Evolutionary conservation across 92 coral and sea anemone species (phyloP).

Genomic region (Epizoanthus ramosus): DNA sequence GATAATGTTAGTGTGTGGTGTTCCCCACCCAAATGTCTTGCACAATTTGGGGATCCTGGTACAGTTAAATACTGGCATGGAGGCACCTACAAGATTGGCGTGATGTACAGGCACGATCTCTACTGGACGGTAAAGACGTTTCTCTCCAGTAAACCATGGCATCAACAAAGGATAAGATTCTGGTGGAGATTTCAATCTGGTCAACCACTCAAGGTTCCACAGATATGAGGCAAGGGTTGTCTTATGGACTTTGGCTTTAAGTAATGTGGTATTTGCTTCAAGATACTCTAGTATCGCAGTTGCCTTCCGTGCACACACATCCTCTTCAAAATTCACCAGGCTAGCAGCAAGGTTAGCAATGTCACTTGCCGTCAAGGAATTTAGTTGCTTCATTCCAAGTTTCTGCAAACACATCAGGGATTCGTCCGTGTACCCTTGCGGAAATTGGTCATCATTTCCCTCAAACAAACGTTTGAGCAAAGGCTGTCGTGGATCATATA

Average conservation of each 20-base stretch:
- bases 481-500: conserved; percentile 18
- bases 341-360: conserved; percentile 44
- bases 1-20: conserved; percentile 48
- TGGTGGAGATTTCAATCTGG: conserved; percentile 51
- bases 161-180: conserved; percentile 61
- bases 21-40: conserved; percentile 62
- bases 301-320: conserved; percentile 51
- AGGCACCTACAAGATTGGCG: conserved; percentile 67
- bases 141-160: conserved; percentile 60
- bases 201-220: conserved; percentile 56
- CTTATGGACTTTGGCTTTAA: conserved; percentile 5
- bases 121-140: conserved; percentile 51
- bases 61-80: conserved; percentile 55
- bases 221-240: conserved; percentile 21
- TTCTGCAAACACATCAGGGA: conserved; percentile 4
- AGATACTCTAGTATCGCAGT: conserved; percentile 63
- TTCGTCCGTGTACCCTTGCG: conserved; percentile 24
- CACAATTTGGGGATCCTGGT: conserved; percentile 25
- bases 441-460: conserved; percentile 17
- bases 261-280: conserved; percentile 26
- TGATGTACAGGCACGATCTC: conserved; percentile 48
- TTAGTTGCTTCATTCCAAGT: conserved; percentile 28
- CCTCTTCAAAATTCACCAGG: conserved; percentile 2
- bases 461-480: conserved; percentile 7
- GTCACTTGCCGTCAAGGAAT: conserved; percentile 30